A percentile compares a stretch with the other conserved stretches of the same genome.
phyloP scores from a whole-genome alignment of 2,888 invertebrate genomes.

The Pyrgus malvae region DNA sequence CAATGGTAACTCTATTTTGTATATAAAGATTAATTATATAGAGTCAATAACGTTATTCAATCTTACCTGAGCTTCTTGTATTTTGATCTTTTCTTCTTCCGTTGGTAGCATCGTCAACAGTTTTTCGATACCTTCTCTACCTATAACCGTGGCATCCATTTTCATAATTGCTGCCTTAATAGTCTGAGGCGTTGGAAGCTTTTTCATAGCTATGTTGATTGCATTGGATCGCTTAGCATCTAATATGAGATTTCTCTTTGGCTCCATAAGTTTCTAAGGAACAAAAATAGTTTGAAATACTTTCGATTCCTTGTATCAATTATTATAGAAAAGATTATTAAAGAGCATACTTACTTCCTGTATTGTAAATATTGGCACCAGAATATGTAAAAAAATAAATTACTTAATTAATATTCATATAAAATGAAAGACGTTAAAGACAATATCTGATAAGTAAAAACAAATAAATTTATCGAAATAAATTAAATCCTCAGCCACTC shows the following conservation, averaged over 20 bases:
- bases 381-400: constrained; percentile 1
- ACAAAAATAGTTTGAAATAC: too few species aligned
- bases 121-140: constrained; percentile 99
- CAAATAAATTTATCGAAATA: too few species aligned
- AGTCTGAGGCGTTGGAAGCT: constrained; percentile 97
- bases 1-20: too few species aligned
- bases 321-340: not conserved
- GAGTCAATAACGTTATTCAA: too few species aligned
- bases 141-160: constrained; percentile 99
- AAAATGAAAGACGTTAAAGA: not conserved
- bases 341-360: constrained; percentile 13
- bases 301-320: too few species aligned
- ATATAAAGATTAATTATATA: too few species aligned
- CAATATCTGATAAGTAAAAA: too few species aligned
- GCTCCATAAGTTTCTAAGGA: constrained; percentile 69
- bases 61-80: constrained; percentile 93
- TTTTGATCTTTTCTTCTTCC: constrained; percentile 97
- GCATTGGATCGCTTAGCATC: constrained; percentile 99
- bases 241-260: constrained; percentile 87
- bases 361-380: not conserved
- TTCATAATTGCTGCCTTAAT: constrained; percentile 99
- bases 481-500: too few species aligned
- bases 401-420: not conserved
- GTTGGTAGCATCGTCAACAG: constrained; percentile 98
- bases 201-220: constrained; percentile 99